Evolutionary conservation across 2,888 invertebrate species (phyloP).

Genomic region (Polydrusus pterygomalis): DNA sequence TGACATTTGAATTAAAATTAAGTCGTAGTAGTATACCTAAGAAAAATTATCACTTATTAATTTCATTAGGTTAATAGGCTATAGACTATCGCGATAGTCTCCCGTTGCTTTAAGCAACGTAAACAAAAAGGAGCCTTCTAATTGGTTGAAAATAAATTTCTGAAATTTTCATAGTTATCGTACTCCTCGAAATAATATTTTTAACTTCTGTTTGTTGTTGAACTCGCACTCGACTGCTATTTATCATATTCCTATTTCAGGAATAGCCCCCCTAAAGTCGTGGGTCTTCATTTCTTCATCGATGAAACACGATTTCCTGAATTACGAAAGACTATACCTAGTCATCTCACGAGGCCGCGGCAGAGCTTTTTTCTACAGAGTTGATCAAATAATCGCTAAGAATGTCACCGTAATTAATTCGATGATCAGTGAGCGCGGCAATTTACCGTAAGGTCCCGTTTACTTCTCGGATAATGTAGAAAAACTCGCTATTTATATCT

Average conservation of each 20-base stretch:
- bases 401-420: constrained; percentile 2
- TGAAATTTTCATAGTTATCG: no score
- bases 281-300: constrained; percentile 31
- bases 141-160: no score
- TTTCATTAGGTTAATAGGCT: no score
- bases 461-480: constrained; percentile 6
- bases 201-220: no score
- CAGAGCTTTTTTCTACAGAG: constrained; percentile 20
- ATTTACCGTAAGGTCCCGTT: not conserved
- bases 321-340: constrained; percentile 28
- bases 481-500: not conserved
- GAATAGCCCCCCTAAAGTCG: constrained; percentile 22
- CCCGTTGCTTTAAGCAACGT: no score
- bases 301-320: constrained; percentile 36
- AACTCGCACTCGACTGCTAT: no score
- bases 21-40: no score
- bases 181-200: no score
- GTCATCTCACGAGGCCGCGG: constrained; percentile 24
- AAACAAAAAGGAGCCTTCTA: no score
- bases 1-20: no score
- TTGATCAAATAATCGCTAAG: constrained; percentile 2
- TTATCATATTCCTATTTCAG: not conserved
- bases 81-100: no score
- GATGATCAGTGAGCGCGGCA: not conserved
- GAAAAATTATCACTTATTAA: no score